These are phyloP conservation scores for Busseola fusca DNA, from an alignment of 2,888 invertebrate species.

Conservation along the genomic window DNA sequence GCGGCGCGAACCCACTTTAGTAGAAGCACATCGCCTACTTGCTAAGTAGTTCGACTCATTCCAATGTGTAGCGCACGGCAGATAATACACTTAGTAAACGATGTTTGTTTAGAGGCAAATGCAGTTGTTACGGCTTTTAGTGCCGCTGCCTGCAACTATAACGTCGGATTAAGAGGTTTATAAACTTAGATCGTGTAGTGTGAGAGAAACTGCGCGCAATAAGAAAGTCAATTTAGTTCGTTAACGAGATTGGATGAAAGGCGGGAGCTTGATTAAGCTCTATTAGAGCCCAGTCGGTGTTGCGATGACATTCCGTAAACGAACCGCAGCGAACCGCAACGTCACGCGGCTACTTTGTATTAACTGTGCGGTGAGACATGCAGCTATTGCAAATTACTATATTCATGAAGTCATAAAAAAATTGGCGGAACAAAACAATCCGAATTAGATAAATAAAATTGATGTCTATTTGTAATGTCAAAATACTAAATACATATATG, in stretches of 20 bases:
- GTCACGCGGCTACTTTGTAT: constrained; percentile 54
- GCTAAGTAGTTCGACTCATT: constrained; percentile 79
- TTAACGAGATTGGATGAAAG: constrained; percentile 84
- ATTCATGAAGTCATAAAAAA: constrained; percentile 14
- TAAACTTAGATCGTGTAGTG: constrained; percentile 75
- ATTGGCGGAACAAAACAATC: background rate
- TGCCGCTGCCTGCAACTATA: constrained; percentile 72
- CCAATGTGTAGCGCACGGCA: constrained; percentile 74
- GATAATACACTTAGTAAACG: constrained; percentile 78
- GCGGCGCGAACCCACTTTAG: constrained; percentile 78
- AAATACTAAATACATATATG: background rate
- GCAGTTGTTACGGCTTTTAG: constrained; percentile 81
- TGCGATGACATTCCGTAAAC: constrained; percentile 75
- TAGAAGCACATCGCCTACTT: constrained; percentile 73
- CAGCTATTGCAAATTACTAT: constrained; percentile 53
- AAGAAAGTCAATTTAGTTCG: constrained; percentile 83
- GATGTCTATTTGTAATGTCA: background rate
- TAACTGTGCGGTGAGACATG: constrained; percentile 51
- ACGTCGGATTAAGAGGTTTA: constrained; percentile 76
- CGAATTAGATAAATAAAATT: constrained; percentile 2
- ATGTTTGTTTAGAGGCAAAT: constrained; percentile 80
- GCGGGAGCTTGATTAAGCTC: constrained; percentile 82
- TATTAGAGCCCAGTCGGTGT: constrained; percentile 73
- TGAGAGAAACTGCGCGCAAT: constrained; percentile 75
- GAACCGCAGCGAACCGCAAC: constrained; percentile 75